Evolutionary conservation across 2,113 vertebrate genomes (phyloP).

Genomic region (Pollachius pollachius): DNA sequence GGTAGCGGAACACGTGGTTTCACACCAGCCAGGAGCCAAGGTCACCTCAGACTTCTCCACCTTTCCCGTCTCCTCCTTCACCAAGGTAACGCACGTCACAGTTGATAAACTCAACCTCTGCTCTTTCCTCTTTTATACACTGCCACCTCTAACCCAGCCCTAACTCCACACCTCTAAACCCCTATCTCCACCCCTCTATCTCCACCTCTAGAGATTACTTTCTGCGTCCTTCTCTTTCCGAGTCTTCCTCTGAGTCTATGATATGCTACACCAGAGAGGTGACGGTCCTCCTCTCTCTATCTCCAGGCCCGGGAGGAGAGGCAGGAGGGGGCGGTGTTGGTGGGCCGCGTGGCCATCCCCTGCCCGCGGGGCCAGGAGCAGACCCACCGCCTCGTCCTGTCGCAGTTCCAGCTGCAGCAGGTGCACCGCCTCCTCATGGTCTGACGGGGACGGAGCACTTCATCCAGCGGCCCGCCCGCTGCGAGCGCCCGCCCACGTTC

Average conservation of each 20-base stretch:
- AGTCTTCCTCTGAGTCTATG: too few species aligned
- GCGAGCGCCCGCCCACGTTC: not conserved
- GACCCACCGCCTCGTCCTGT: conserved; percentile 82
- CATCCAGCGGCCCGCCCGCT: not conserved
- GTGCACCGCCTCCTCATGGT: conserved; percentile 82
- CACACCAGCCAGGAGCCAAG: conserved; percentile 78
- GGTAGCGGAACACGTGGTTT: conserved; percentile 81
- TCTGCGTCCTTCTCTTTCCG: too few species aligned
- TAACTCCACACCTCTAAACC: too few species aligned
- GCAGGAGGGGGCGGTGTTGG: conserved; percentile 72
- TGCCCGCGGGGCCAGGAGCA: conserved; percentile 82
- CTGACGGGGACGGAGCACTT: conserved; percentile 28
- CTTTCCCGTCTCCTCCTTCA: conserved; percentile 84
- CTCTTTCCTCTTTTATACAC: too few species aligned
- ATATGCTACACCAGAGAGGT: too few species aligned
- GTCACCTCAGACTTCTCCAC: conserved; percentile 83
- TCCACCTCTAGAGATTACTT: too few species aligned
- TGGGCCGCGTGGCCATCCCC: conserved; percentile 84
- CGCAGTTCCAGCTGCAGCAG: conserved; percentile 80
- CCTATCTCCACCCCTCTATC: too few species aligned
- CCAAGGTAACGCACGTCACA: conserved; percentile 75
- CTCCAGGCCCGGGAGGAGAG: conserved; percentile 81
- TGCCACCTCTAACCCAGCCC: too few species aligned
- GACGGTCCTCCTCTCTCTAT: not conserved
- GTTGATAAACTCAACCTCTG: too few species aligned